Percentiles rank a stretch among this genome's conserved stretches.
These are phyloP conservation scores for Erebia aethiops DNA, from an alignment of 2,888 invertebrate genomes.

Conservation along the genomic window DNA sequence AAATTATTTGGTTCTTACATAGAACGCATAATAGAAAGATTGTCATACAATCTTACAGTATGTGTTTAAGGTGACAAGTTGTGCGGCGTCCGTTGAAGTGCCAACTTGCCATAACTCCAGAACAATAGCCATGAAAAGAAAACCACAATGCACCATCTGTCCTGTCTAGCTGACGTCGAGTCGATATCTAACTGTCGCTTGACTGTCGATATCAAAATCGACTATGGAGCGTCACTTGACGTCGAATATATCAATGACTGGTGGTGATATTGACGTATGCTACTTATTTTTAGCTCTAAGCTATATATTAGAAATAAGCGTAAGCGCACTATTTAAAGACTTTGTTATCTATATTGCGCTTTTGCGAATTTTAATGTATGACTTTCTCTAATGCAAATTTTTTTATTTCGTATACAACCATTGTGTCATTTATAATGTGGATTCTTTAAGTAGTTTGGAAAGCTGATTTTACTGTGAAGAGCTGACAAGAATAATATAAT, in stretches of 20 bases:
- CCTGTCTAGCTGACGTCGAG: constrained; percentile 31
- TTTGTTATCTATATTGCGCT: no score
- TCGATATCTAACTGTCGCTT: constrained; percentile 35
- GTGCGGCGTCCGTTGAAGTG: neutral
- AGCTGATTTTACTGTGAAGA: no score
- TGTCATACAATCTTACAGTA: no score
- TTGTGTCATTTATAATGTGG: no score
- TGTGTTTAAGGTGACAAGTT: no score
- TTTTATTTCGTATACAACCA: no score
- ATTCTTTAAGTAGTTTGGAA: no score
- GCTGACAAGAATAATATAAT: no score
- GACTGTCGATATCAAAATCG: neutral
- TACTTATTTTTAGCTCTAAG: neutral
- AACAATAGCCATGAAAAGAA: constrained; percentile 15
- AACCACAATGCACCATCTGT: constrained; percentile 12
- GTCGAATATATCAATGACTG: constrained; percentile 13
- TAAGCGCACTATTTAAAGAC: neutral
- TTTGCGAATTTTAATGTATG: no score
- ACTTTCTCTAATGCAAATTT: no score
- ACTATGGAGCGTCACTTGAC: constrained; percentile 33
- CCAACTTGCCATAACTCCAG: neutral
- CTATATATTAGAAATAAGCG: neutral
- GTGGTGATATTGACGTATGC: neutral
- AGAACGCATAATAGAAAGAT: no score
- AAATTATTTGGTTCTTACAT: no score